These are phyloP conservation scores for Drosophila stalkeri DNA, from an alignment of 2,888 invertebrate species.

Conservation along the genomic window DNA sequence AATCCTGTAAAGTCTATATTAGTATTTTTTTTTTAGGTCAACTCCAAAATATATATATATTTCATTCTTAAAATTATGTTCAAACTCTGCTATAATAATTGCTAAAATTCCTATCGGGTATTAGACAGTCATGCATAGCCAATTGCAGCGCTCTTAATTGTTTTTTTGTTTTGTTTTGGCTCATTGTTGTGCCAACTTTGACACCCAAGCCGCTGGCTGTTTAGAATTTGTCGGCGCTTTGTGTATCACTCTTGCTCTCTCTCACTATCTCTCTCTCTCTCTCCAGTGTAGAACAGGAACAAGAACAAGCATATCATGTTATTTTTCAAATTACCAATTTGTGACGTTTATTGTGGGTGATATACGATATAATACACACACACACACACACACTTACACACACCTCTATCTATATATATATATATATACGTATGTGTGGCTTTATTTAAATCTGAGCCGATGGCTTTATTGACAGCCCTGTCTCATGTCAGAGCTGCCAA, in stretches of 20 bases:
- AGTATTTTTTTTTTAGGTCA: too few relatives aligned
- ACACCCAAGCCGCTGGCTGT: constrained; percentile 64
- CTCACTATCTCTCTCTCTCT: not conserved
- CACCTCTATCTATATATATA: not conserved
- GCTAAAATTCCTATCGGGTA: not conserved
- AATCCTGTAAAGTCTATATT: too few relatives aligned
- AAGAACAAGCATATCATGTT: constrained; percentile 53
- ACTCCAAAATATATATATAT: too few relatives aligned
- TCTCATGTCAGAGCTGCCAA: constrained; percentile 68
- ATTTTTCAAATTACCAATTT: constrained; percentile 68
- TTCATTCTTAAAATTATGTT: not conserved
- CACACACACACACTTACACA: constrained; percentile 6
- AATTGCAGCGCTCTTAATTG: not conserved
- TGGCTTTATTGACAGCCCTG: constrained; percentile 71
- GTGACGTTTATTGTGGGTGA: constrained; percentile 74
- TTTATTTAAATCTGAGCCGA: constrained; percentile 57
- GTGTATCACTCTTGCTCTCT: not conserved
- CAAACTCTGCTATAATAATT: not conserved
- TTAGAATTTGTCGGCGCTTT: constrained; percentile 42
- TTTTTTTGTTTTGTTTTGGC: constrained; percentile 22
- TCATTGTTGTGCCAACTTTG: constrained; percentile 64
- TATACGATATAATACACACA: constrained; percentile 31
- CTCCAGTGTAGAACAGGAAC: constrained; percentile 32
- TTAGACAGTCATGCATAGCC: not conserved
- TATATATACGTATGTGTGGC: constrained; percentile 17